These are phyloP conservation scores for Tromatobia lineatoria DNA, from an alignment of 2,888 invertebrate genomes.

Conservation along the genomic window DNA sequence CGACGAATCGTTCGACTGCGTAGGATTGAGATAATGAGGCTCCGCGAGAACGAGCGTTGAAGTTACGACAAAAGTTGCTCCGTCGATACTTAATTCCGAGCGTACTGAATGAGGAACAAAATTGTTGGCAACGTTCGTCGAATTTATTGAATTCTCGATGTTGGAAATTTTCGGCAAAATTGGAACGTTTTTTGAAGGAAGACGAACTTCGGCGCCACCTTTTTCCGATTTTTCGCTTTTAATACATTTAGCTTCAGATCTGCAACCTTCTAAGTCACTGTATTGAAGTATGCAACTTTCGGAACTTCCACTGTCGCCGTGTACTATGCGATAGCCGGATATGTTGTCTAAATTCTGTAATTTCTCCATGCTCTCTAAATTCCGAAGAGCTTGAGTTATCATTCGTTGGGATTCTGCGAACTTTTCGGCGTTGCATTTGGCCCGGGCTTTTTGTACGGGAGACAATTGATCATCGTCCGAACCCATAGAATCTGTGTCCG, in stretches of 20 bases:
- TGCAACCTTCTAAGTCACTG: conserved; percentile 17
- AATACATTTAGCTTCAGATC: neutral
- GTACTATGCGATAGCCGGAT: conserved; percentile 69
- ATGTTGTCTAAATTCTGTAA: no score
- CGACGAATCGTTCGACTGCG: conserved; percentile 31
- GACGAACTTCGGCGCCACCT: neutral
- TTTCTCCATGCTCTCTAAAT: conserved; percentile 76
- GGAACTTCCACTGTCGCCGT: conserved; percentile 61
- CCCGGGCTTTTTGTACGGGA: conserved; percentile 82
- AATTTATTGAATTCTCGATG: conserved; percentile 22
- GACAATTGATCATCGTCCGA: conserved; percentile 80
- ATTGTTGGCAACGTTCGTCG: conserved; percentile 46
- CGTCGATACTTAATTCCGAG: conserved; percentile 79
- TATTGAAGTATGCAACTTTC: conserved; percentile 47
- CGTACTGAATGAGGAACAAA: conserved; percentile 76
- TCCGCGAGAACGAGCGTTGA: conserved; percentile 78
- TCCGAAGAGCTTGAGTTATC: conserved; percentile 75
- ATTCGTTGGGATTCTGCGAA: conserved; percentile 75
- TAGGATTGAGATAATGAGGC: conserved; percentile 65
- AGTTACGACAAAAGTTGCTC: conserved; percentile 80
- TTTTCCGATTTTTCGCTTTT: neutral
- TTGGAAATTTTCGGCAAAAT: conserved; percentile 18
- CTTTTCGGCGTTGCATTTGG: conserved; percentile 80
- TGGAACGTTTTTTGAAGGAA: conserved; percentile 17
- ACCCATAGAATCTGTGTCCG: conserved; percentile 81